A percentile compares a stretch with the other conserved stretches of the same genome.
Conservation (phyloP, 2,113 vertebrate species). For the Neotoma lepida region DNA sequence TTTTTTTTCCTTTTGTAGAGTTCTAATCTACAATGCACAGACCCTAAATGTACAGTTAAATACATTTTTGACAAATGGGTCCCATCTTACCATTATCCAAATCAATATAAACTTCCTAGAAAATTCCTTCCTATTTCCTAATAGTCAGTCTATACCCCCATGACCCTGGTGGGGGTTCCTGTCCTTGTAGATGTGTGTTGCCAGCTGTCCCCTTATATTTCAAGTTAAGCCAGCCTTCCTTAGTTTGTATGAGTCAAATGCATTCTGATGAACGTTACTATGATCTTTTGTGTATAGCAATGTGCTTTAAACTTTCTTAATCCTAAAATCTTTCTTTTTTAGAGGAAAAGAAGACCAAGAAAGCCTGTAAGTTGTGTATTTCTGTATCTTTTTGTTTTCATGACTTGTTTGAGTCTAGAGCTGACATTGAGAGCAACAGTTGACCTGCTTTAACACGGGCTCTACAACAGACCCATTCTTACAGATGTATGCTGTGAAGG, state of each 20-base stretch:
- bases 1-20: neutral
- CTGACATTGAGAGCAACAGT: neutral
- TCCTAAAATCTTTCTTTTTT: slow-evolving; percentile 62
- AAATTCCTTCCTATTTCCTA: neutral
- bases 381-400: neutral
- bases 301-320: slow-evolving; percentile 61
- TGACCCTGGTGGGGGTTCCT: neutral
- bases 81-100: neutral
- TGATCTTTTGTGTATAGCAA: neutral
- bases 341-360: slow-evolving; percentile 81
- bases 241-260: neutral
- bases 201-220: neutral
- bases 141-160: neutral
- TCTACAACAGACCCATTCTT: neutral
- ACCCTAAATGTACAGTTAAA: neutral
- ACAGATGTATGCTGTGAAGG: neutral
- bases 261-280: neutral
- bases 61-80: neutral
- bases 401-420: neutral
- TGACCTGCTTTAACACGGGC: fast-evolving
- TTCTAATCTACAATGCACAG: neutral
- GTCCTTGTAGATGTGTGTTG: neutral
- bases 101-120: neutral
- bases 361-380: slow-evolving; percentile 79
- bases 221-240: neutral